Evolutionary conservation across 2,113 vertebrate species (phyloP).

Genomic region (Noctilio leporinus): DNA sequence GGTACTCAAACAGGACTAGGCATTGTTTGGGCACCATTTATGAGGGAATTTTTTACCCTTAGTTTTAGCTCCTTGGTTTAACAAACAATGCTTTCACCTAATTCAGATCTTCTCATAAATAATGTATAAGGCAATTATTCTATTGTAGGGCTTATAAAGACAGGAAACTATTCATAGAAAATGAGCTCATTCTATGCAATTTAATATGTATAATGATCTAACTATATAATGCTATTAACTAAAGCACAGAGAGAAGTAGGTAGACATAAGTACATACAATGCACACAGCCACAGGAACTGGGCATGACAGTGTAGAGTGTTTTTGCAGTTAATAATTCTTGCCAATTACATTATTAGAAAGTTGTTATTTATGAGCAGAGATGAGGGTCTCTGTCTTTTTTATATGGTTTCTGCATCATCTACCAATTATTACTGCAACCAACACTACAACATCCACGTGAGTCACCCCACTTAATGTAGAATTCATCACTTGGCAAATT

Average conservation of each 20-base stretch:
- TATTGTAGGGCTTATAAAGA: not conserved
- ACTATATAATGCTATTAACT: not conserved
- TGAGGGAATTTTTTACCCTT: not conserved
- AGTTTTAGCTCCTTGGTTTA: not conserved
- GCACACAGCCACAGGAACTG: not conserved
- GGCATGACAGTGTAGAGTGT: not conserved
- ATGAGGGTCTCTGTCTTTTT: not conserved
- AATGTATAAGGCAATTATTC: not conserved
- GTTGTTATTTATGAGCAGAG: not conserved
- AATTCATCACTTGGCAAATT: not conserved
- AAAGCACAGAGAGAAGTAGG: not conserved
- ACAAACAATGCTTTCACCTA: not conserved
- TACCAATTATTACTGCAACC: not conserved
- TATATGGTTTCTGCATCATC: not conserved
- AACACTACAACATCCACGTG: not conserved
- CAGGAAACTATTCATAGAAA: not conserved
- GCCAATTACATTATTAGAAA: not conserved
- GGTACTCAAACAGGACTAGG: not conserved
- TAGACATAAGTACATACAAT: fast-evolving
- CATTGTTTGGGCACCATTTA: not conserved
- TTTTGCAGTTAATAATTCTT: not conserved
- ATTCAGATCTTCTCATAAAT: not conserved
- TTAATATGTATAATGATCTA: not conserved
- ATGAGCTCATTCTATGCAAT: not conserved
- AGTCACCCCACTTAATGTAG: not conserved